phyloP scores from a whole-genome alignment of 2,888 invertebrate species.

The Cyaniris semiargus region DNA sequence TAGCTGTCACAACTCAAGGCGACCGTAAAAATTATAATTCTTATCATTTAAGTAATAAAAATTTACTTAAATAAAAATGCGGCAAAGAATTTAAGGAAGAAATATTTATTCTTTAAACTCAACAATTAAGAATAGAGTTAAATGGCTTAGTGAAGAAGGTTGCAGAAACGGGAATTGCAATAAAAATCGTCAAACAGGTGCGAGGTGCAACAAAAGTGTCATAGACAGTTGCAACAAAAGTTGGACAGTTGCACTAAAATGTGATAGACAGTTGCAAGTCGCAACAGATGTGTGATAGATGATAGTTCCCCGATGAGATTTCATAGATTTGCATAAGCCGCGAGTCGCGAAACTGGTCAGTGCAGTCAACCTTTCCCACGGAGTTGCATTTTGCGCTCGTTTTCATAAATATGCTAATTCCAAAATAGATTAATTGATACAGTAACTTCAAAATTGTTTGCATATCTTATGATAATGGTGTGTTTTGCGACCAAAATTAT shows the following conservation, averaged over 20 bases:
- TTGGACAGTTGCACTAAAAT: not conserved
- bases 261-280: not conserved
- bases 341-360: conserved; percentile 63
- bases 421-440: conserved; percentile 30
- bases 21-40: not conserved
- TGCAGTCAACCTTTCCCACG: conserved; percentile 50
- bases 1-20: not conserved
- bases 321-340: conserved; percentile 63
- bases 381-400: conserved; percentile 30
- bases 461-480: not conserved
- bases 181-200: not conserved
- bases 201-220: not conserved
- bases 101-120: not conserved
- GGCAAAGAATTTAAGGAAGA: too few species aligned
- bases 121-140: not conserved
- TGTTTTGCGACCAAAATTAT: not conserved
- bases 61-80: not conserved
- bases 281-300: not conserved
- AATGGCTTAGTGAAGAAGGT: too few species aligned
- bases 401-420: conserved; percentile 41
- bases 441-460: not conserved
- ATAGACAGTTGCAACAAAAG: not conserved
- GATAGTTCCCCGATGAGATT: not conserved
- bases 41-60: not conserved
- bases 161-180: not conserved